Conservation (phyloP, 2,797 vertebrate genomes). For the Mormyrus proboscirostris region DNA sequence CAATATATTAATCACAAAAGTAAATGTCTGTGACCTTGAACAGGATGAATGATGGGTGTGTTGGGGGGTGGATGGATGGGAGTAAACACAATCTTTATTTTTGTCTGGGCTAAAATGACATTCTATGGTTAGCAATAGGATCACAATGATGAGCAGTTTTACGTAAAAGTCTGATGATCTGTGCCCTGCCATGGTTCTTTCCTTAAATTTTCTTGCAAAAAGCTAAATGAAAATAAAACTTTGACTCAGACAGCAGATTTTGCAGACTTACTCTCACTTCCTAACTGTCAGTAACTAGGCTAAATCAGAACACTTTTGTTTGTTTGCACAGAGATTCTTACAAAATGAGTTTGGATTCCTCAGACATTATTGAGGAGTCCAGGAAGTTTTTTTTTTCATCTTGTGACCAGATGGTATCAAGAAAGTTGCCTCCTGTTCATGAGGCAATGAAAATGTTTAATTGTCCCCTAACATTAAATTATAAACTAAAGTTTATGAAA, state of each 20-base stretch:
- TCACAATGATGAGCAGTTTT: background rate
- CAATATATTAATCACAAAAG: background rate
- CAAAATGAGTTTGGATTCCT: background rate
- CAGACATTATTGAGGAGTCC: background rate
- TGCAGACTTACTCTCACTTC: background rate
- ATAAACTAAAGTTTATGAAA: background rate
- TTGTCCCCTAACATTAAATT: background rate
- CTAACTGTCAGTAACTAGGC: background rate
- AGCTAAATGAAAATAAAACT: background rate
- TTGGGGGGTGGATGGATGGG: background rate
- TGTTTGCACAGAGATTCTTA: background rate
- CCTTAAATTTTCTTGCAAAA: background rate
- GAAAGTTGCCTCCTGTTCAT: background rate
- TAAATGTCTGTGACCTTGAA: background rate
- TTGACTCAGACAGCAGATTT: no score
- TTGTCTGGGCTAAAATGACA: background rate
- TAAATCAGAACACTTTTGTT: constrained; percentile 3
- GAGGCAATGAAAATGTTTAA: background rate
- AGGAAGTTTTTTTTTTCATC: background rate
- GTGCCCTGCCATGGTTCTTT: background rate
- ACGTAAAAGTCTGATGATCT: background rate
- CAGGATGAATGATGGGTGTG: background rate
- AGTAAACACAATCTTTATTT: background rate
- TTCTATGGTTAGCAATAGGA: background rate
- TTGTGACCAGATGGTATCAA: background rate